Evolutionary conservation across 92 coral and sea anemone genomes (phyloP).

Genomic region (Desmophyllum pertusum): DNA sequence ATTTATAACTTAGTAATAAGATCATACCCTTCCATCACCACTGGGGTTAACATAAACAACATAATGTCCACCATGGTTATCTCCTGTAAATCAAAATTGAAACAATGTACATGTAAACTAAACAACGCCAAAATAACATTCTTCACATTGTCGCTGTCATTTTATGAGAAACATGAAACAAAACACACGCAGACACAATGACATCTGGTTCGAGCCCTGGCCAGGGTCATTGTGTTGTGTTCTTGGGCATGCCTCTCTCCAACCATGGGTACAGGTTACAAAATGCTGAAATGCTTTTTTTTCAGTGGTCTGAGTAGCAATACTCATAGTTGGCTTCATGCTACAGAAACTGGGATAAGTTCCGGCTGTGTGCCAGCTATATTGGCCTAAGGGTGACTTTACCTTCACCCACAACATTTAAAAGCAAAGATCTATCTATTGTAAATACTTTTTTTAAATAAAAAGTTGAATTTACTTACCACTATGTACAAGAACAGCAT

Average conservation of each 20-base stretch:
- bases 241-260: background rate
- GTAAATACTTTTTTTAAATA: background rate
- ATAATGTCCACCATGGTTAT: conserved; percentile 99
- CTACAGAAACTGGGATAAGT: conserved; percentile 25
- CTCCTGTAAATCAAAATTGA: conserved; percentile 65
- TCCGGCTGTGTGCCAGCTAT: too few species aligned
- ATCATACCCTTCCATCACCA: conserved; percentile 92
- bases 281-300: too few species aligned
- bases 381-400: too few species aligned
- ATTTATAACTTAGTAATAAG: too few species aligned
- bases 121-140: background rate
- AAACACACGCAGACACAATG: too few species aligned
- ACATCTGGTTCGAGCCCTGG: too few species aligned
- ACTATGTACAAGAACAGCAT: conserved; percentile 99
- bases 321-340: conserved; percentile 20
- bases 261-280: too few species aligned
- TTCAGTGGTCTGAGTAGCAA: too few species aligned
- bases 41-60: conserved; percentile 96
- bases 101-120: background rate
- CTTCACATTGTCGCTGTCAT: too few species aligned
- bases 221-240: background rate
- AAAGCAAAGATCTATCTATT: too few species aligned
- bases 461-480: conserved; percentile 62
- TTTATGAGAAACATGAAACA: too few species aligned
- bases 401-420: too few species aligned